phyloP scores from a whole-genome alignment of 64 coral and sea anemone genomes.

The Montipora capricornis region DNA sequence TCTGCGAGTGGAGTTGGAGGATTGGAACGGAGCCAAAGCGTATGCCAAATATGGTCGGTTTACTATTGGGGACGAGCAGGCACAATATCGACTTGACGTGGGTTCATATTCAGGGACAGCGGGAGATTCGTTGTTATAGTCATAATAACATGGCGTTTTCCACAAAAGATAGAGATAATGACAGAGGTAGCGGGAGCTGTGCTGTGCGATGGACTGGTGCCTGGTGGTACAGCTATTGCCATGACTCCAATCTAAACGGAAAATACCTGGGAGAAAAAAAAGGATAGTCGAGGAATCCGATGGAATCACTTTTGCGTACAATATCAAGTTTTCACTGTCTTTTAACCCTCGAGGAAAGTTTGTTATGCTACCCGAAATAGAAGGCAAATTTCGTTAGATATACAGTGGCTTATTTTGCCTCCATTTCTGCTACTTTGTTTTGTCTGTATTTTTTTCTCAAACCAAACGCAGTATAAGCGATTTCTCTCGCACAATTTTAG shows the following conservation, averaged over 20 bases:
- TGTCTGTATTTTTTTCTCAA: no score
- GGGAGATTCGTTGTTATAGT: constrained; percentile 54
- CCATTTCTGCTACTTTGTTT: no score
- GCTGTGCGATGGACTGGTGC: neutral
- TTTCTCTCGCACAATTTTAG: no score
- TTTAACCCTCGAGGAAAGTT: no score
- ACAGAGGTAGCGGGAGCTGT: neutral
- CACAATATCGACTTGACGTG: constrained; percentile 46
- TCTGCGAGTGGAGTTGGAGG: constrained; percentile 21
- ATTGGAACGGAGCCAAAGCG: neutral
- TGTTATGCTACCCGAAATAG: no score
- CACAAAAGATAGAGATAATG: constrained; percentile 70
- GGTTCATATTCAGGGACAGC: constrained; percentile 72
- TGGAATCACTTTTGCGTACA: constrained; percentile 1
- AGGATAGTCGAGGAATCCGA: neutral
- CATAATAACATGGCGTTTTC: constrained; percentile 74
- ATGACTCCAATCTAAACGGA: constrained; percentile 62
- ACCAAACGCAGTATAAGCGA: no score
- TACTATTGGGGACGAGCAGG: neutral
- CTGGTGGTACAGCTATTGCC: constrained; percentile 31
- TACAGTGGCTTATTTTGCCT: no score
- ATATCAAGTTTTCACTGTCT: no score
- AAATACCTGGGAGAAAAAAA: constrained; percentile 50
- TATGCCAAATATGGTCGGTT: constrained; percentile 58
- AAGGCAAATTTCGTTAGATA: no score